These are phyloP conservation scores for Lutra lutra DNA, from an alignment of 2,797 vertebrate genomes.

Conservation along the genomic window DNA sequence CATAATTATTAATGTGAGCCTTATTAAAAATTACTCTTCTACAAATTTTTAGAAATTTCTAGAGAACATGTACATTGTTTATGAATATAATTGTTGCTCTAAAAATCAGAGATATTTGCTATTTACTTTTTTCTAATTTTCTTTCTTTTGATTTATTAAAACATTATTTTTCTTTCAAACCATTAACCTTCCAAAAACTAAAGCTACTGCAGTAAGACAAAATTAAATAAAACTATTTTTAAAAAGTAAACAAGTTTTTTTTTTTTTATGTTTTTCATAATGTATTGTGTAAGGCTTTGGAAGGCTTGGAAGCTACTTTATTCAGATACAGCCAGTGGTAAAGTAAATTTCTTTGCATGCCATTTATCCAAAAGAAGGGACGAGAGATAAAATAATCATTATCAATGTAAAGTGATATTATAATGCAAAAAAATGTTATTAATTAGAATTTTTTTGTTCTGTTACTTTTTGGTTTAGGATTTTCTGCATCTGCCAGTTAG, in stretches of 20 bases:
- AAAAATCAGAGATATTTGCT: neutral
- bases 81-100: neutral
- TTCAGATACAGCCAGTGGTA: neutral
- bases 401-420: neutral
- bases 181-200: neutral
- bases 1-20: neutral
- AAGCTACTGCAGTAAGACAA: neutral
- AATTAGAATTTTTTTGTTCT: neutral
- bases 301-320: neutral
- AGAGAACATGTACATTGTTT: neutral
- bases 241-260: neutral
- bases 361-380: neutral
- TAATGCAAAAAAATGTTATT: neutral
- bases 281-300: neutral
- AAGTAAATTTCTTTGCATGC: neutral
- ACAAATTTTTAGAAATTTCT: neutral
- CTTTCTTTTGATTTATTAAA: neutral
- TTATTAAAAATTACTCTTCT: neutral
- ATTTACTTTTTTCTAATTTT: neutral
- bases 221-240: neutral
- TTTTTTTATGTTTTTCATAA: neutral
- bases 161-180: neutral
- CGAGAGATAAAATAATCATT: neutral
- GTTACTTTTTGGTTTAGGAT: neutral
- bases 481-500: neutral